Percentiles rank a stretch among this genome's conserved stretches.
Evolutionary conservation across 2,113 vertebrate genomes (phyloP).

Genomic region (Tamias sibiricus): DNA sequence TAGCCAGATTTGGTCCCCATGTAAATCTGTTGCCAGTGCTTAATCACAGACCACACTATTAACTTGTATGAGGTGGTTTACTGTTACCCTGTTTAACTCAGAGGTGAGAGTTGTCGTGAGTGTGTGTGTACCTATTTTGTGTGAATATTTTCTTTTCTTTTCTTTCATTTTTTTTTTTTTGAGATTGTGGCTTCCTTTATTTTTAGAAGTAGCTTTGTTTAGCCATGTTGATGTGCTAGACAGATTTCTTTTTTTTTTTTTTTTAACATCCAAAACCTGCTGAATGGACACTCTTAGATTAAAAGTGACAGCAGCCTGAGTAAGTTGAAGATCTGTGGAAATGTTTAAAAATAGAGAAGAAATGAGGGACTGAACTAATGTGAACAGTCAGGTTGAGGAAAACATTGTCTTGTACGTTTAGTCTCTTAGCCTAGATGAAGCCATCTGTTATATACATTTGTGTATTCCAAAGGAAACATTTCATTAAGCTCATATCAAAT

Average conservation of each 20-base stretch:
- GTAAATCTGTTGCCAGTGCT: not conserved
- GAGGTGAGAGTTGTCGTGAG: not conserved
- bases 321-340: not conserved
- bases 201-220: conserved; percentile 40
- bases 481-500: not conserved
- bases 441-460: not conserved
- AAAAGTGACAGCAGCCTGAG: not conserved
- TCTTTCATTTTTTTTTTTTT: not conserved
- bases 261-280: not conserved
- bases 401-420: not conserved
- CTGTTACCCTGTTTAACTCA: not conserved
- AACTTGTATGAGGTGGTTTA: not conserved
- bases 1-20: not conserved
- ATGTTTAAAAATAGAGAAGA: not conserved
- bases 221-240: not conserved
- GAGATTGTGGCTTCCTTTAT: not conserved
- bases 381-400: not conserved
- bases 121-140: not conserved
- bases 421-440: not conserved
- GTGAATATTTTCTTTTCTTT: not conserved
- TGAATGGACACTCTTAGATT: not conserved
- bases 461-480: not conserved
- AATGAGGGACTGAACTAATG: not conserved
- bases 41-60: not conserved
- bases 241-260: not conserved